Conservation (phyloP, 1,140 invertebrate genomes). For the Drosophila neocordata region DNA sequence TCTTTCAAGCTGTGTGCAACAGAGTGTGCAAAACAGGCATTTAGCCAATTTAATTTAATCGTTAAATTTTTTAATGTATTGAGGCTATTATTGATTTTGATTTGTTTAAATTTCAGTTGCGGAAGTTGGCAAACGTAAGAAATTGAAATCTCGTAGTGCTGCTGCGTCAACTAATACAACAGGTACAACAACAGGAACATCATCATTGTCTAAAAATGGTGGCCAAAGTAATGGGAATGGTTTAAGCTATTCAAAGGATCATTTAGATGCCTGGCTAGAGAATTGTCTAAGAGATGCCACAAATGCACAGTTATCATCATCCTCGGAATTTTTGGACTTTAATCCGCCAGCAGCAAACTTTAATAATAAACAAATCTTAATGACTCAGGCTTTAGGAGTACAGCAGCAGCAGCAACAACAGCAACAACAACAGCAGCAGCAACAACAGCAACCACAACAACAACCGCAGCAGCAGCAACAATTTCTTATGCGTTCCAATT, state of each 20-base stretch:
- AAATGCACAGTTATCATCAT: slow-evolving; percentile 76
- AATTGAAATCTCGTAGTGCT: slow-evolving; percentile 72
- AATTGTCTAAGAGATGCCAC: slow-evolving; percentile 76
- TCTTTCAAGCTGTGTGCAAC: background rate
- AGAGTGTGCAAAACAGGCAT: background rate
- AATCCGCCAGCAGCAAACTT: slow-evolving; percentile 52
- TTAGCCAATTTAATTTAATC: background rate
- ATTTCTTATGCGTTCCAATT: slow-evolving; percentile 56
- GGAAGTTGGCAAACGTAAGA: slow-evolving; percentile 71
- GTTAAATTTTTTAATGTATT: background rate
- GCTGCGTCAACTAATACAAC: slow-evolving; percentile 20
- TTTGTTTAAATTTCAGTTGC: slow-evolving; percentile 29
- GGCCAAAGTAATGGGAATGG: slow-evolving; percentile 34
- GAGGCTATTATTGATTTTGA: slow-evolving; percentile 14
- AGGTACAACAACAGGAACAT: slow-evolving; percentile 18
- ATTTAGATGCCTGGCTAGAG: slow-evolving; percentile 79
- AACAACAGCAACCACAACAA: slow-evolving; percentile 47
- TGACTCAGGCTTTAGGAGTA: slow-evolving; percentile 41
- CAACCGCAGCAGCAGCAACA: slow-evolving; percentile 59
- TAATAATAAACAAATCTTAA: slow-evolving; percentile 40
- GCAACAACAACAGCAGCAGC: slow-evolving; percentile 41
- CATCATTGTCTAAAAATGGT: slow-evolving; percentile 15
- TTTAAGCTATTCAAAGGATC: slow-evolving; percentile 71
- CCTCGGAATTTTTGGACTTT: slow-evolving; percentile 79
- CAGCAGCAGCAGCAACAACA: slow-evolving; percentile 50